Base-by-base conservation (phyloP, 1,140 invertebrate genomes). In the Caenorhabditis inopinata region DNA sequence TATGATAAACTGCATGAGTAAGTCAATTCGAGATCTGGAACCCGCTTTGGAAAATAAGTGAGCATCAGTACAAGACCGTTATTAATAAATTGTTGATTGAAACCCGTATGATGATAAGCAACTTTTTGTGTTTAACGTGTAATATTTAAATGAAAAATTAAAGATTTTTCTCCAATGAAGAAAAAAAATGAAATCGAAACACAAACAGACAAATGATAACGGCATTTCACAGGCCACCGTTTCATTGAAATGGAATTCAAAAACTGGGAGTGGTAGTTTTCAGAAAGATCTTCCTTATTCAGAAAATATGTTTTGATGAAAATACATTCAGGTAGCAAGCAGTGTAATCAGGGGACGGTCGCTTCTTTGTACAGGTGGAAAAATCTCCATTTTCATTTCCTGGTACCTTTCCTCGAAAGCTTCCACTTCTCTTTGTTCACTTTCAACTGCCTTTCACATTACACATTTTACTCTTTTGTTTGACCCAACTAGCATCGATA, bases 61-160 rank as follows among this genome's bases (percentile, higher is more conserved):
- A 68, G 9, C 16, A 38, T 21, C 14, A 68, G 1, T 14, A 58
- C 27, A 68, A 23, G 32, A 68, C 38, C 58, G 58, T 68, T 68
- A 68, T 7, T 68, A 68, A 68, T 62, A 68, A 38, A 38, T 68
- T 68, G 58, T 68, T 68, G 32, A 68, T 68, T 29, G 27, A 68
- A 68, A 42, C 5, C 32, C 32, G 3, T 9, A 51, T 51, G 49
- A 51, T 58, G 27, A 58, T 58, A 32, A 58, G 12, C 16, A 14
- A 29, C n/a, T 58, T 7, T 58, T 32, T 29, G 16, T 14, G 6
- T 21, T 38, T 32, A 3, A 58, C 25, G 51, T 58, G 51, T 58
- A 58, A 9, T 58, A 16, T 58, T 58, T 58, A 29, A 58, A 58
- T 16, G 4, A 68, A 38, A 21, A 16, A 11, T 32, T 12, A 68